A percentile compares a stretch with the other conserved stretches of the same genome.
These are phyloP conservation scores for Laupala kohalensis DNA, from an alignment of 1,140 invertebrate species.

Conservation along the genomic window DNA sequence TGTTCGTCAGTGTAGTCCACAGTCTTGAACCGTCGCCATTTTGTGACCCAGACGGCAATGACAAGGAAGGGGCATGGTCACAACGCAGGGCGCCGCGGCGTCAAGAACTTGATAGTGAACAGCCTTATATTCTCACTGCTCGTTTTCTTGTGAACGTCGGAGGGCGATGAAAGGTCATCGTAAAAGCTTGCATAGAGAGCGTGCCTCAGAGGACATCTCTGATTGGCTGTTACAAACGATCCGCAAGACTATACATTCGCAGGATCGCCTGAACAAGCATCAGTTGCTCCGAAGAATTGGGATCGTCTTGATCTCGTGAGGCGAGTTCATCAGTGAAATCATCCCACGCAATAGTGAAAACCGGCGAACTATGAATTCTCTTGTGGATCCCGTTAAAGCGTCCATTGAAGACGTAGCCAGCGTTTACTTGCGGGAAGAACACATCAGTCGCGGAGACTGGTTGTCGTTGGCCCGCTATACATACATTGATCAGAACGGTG, in stretches of 20 bases:
- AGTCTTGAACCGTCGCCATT: too few relatives aligned
- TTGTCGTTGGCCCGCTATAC: constrained; percentile 9
- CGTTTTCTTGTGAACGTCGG: background rate
- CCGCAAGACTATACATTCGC: background rate
- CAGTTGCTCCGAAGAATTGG: background rate
- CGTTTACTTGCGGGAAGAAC: constrained; percentile 6
- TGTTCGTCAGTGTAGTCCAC: too few relatives aligned
- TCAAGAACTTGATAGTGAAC: background rate
- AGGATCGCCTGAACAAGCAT: background rate
- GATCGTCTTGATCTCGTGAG: too few relatives aligned
- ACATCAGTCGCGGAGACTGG: constrained; percentile 12
- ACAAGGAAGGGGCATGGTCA: background rate
- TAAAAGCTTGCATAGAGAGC: background rate
- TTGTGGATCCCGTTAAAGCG: background rate
- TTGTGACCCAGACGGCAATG: background rate
- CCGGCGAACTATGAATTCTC: background rate
- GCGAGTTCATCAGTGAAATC: too few relatives aligned
- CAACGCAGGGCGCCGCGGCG: too few relatives aligned
- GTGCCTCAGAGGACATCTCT: background rate
- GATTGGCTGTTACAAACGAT: background rate
- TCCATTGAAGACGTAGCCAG: background rate
- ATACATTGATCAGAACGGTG: constrained; percentile 8
- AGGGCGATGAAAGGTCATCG: background rate
- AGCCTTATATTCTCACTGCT: background rate
- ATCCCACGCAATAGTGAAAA: background rate